phyloP scores from a whole-genome alignment of 2,797 vertebrate species.

The Nyctibius grandis region DNA sequence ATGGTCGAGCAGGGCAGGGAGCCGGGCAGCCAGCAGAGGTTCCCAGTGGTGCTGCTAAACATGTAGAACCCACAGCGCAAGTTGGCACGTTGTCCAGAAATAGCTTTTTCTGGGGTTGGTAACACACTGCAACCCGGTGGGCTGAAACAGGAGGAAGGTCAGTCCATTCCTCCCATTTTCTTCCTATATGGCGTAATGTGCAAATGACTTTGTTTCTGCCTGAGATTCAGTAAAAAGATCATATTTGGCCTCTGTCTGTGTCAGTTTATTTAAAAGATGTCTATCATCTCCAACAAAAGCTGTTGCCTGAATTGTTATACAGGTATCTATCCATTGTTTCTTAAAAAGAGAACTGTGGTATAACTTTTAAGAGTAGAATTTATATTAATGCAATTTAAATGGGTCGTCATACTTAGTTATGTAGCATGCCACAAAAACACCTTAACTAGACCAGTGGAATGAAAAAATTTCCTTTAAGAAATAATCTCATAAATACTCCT shows the following conservation, averaged over 20 bases:
- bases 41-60: rapidly evolving
- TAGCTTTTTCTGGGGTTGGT: neutral
- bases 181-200: neutral
- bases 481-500: neutral
- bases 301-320: neutral
- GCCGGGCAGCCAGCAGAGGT: neutral
- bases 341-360: neutral
- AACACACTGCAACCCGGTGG: neutral
- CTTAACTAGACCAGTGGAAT: neutral
- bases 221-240: neutral
- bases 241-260: neutral
- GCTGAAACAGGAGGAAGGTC: neutral
- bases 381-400: neutral
- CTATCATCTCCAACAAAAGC: neutral
- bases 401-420: neutral
- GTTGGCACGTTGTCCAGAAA: neutral
- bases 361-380: neutral
- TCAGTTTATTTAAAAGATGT: neutral
- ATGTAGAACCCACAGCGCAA: too few relatives aligned
- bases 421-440: neutral
- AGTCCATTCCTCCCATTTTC: neutral
- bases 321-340: neutral
- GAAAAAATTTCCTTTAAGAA: neutral
- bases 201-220: neutral
- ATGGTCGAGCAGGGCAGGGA: neutral